phyloP scores from a whole-genome alignment of 2,113 vertebrate species.

The Toxotes chatareus region DNA sequence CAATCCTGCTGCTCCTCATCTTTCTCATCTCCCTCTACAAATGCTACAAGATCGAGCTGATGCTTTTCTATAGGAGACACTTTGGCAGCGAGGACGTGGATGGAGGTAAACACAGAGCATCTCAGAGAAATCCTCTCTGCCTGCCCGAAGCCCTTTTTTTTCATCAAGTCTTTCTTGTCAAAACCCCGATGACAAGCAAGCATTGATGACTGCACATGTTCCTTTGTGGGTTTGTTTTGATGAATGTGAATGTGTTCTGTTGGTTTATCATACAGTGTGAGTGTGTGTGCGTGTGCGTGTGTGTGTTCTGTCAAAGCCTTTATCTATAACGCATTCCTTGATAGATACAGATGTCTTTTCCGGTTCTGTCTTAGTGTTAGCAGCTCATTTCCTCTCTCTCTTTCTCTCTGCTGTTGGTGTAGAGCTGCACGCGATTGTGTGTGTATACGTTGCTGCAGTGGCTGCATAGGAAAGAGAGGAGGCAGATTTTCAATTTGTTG shows the following conservation, averaged over 20 bases:
- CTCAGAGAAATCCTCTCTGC: not conserved
- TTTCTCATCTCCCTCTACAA: slow-evolving; percentile 97
- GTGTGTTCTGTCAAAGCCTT: slow-evolving; percentile 26
- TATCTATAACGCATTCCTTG: slow-evolving; percentile 30
- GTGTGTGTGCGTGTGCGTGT: slow-evolving; percentile 20
- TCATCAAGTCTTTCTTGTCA: not conserved
- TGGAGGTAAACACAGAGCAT: slow-evolving; percentile 87
- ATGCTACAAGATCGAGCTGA: slow-evolving; percentile 97
- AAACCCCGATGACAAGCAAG: not conserved
- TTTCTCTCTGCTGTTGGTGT: slow-evolving; percentile 12
- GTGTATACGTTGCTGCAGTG: slow-evolving; percentile 39
- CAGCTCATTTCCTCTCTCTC: slow-evolving; percentile 34
- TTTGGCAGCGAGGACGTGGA: slow-evolving; percentile 97
- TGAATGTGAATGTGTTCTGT: not conserved
- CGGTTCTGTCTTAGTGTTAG: slow-evolving; percentile 24
- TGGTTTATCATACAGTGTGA: not conserved
- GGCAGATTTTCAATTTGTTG: slow-evolving; percentile 84
- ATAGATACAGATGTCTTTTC: slow-evolving; percentile 47
- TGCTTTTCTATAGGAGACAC: slow-evolving; percentile 97
- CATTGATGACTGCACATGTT: not conserved
- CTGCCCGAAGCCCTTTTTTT: slow-evolving; percentile 1
- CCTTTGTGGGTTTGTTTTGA: slow-evolving; percentile 22
- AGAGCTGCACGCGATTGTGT: slow-evolving; percentile 23
- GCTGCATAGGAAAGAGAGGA: slow-evolving; percentile 57
- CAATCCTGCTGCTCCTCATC: slow-evolving; percentile 95